A percentile compares a stretch with the other conserved stretches of the same genome.
phyloP scores from a whole-genome alignment of 2,888 invertebrate species.

The Ptycholaimellus sp. region DNA sequence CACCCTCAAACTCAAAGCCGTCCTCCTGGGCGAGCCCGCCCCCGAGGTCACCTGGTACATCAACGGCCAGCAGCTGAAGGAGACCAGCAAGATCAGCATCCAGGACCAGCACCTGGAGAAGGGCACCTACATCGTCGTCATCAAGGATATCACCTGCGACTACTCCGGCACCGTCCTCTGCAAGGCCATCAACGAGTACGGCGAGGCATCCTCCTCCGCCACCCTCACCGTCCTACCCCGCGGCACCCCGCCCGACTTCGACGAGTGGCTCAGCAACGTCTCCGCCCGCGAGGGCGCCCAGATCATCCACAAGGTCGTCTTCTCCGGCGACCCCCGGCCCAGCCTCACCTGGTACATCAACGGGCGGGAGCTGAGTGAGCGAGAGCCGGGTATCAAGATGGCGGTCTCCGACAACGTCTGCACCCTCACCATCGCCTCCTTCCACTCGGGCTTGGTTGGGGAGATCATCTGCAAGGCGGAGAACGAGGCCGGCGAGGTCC shows the following conservation, averaged over 20 bases:
- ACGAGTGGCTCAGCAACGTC: conserved; percentile 24
- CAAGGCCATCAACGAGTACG: conserved; percentile 22
- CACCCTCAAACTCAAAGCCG: conserved; percentile 25
- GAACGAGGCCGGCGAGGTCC: conserved; percentile 27
- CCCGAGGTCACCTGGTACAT: conserved; percentile 21
- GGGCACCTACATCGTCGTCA: conserved; percentile 25
- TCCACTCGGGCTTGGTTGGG: conserved; percentile 22
- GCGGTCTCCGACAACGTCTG: conserved; percentile 51
- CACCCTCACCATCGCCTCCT: conserved; percentile 44
- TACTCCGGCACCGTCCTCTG: conserved; percentile 20
- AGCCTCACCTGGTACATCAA: conserved; percentile 39
- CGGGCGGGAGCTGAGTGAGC: conserved; percentile 41
- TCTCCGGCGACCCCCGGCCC: conserved; percentile 24
- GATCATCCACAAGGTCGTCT: conserved; percentile 17
- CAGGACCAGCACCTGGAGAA: conserved; percentile 14
- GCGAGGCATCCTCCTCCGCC: conserved; percentile 43
- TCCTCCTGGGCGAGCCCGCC: conserved; percentile 24
- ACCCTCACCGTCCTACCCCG: conserved; percentile 45
- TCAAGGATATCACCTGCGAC: conserved; percentile 25
- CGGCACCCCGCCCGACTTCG: conserved; percentile 26
- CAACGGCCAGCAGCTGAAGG: conserved; percentile 22
- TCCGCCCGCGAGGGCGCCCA: conserved; percentile 10
- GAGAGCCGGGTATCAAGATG: conserved; percentile 41
- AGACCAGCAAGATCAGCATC: conserved; percentile 20
- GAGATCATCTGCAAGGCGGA: conserved; percentile 27